Evolutionary conservation across 2,797 vertebrate species (phyloP).

Genomic region (Phaenicophaeus curvirostris): DNA sequence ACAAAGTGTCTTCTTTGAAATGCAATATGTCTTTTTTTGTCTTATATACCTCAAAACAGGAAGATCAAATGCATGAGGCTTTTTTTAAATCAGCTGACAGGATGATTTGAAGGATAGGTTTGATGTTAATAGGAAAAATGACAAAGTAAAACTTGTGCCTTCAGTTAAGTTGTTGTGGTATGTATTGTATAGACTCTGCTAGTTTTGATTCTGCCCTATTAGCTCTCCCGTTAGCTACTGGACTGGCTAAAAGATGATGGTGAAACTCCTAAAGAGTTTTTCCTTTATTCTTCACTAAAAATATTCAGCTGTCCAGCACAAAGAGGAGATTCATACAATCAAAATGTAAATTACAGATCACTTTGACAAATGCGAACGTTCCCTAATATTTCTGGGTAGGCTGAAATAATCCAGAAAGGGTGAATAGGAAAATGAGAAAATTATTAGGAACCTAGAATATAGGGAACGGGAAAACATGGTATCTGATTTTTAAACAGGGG

Average conservation of each 20-base stretch:
- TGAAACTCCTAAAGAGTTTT: not conserved
- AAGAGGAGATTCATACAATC: not conserved
- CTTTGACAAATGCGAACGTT: not conserved
- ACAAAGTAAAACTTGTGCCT: not conserved
- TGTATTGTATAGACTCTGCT: not conserved
- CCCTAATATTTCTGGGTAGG: not conserved
- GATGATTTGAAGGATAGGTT: not conserved
- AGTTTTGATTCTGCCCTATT: not conserved
- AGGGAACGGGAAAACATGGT: not conserved
- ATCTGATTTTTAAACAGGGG: slow-evolving; percentile 43
- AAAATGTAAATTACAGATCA: not conserved
- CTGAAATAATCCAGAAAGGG: not conserved
- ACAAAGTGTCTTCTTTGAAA: not conserved
- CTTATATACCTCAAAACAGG: not conserved
- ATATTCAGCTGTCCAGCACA: not conserved
- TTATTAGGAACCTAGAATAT: slow-evolving; percentile 5
- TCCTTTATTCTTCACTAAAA: not conserved
- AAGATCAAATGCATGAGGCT: not conserved
- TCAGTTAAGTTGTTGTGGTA: not conserved
- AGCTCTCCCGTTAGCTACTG: not conserved
- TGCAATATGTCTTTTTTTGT: not conserved
- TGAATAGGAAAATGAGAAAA: not conserved
- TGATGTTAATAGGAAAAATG: not conserved
- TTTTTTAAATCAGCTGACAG: not conserved
- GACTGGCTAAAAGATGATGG: not conserved